phyloP scores from a whole-genome alignment of 2,888 invertebrate species.

The Rhagium mordax region DNA sequence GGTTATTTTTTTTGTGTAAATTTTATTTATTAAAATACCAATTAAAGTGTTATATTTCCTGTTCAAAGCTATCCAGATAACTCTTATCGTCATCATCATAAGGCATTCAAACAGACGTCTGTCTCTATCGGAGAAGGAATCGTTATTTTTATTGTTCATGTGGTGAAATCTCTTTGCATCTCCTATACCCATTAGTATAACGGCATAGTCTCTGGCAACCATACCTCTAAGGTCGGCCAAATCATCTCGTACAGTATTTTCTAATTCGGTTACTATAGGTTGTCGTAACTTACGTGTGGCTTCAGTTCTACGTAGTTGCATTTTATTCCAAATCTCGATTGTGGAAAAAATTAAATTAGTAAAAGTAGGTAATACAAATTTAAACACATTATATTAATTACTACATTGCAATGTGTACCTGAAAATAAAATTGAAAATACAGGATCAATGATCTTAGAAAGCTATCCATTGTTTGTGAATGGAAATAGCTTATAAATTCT shows the following conservation, averaged over 20 bases:
- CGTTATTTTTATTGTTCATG: conserved; percentile 73
- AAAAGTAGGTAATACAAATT: neutral
- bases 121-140: conserved; percentile 77
- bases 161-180: conserved; percentile 75
- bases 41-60: conserved; percentile 75
- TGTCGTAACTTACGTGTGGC: conserved; percentile 73
- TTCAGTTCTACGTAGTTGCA: conserved; percentile 72
- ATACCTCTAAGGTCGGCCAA: conserved; percentile 75
- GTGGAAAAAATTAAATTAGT: neutral
- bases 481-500: conserved; percentile 76
- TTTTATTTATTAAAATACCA: conserved; percentile 70
- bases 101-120: conserved; percentile 75
- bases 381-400: no score
- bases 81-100: conserved; percentile 74
- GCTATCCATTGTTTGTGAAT: conserved; percentile 75
- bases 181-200: conserved; percentile 73
- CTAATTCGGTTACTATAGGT: conserved; percentile 70
- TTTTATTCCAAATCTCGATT: conserved; percentile 73
- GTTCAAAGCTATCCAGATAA: conserved; percentile 78
- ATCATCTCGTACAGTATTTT: conserved; percentile 72
- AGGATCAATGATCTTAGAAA: conserved; percentile 77
- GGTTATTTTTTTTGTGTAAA: no score
- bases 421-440: conserved; percentile 77
- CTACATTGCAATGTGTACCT: conserved; percentile 66
- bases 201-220: conserved; percentile 76